Evolutionary conservation across 2,797 vertebrate genomes (phyloP), one percentile per base, ranked within the genome.

Genomic region (Florisuga fusca): DNA sequence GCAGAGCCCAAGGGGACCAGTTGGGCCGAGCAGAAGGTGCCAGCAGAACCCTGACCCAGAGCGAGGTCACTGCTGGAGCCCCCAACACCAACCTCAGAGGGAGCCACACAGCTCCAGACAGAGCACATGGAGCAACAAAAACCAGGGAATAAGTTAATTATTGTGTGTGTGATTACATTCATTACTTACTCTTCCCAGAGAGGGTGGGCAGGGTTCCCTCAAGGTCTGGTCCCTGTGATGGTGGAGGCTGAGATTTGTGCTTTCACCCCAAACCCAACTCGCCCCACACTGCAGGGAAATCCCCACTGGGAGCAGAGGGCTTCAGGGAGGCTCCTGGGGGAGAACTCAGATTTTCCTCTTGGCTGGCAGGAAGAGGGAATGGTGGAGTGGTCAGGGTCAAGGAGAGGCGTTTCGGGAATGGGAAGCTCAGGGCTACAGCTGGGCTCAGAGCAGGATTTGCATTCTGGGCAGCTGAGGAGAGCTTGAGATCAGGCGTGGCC

Each of bases 341-440:
- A 54, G 16, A 38, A 22, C 31, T 23, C 23, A 0, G 2, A 0
- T 15, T 79, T 72, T 16, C 15, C 33, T 38, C 34, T 16, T 23
- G 7, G 26, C 27, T 33, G 71, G 16, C 7, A 33, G 16, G 34
- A 62, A 9, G 0, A 4, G 19, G 29, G 7, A 82, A 12, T 0
- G 0, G 19, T 3, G 1, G 27, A 46, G 20, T 0, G 2, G 9
- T 4, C 0, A 0, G 13, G 17, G 36, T 21, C 18, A n/a, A 1
- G 12, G 11, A 12, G 38, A 36, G 3, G n/a, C 2, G 2, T 14
- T 27, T 10, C 2, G 17, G 72, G 38, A 27, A 46, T 0, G 2
- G 48, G 29, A 46, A 46, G 25, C 12, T 29, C 5, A 27, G 27
- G 33, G 45, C 7, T 10, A 27, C 10, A 4, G 17, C 57, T 3